Base-by-base conservation (phyloP, 2,888 invertebrate genomes). In the Aromia moschata region DNA sequence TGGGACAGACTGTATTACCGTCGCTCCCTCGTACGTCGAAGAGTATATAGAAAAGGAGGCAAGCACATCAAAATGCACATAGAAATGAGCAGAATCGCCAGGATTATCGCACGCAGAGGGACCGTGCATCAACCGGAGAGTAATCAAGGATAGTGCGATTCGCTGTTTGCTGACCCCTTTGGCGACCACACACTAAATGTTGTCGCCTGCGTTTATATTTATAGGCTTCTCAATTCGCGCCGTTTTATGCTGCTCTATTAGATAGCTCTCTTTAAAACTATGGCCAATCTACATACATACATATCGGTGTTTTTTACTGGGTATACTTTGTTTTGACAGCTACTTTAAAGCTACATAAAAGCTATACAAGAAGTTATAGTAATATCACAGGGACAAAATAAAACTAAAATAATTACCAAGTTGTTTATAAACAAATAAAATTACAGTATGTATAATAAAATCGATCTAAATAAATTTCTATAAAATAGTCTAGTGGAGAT, bases 121-220 rank as follows among this genome's bases (percentile, higher is more conserved):
- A 33, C 47, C 30, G 46, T 62, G 36, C 46, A 52, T 64, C 60
- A 60, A 41, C 60, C 58, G 58, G 59, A n/a, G n/a, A 61, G 67
- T 75, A 78, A 77, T 77, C 77, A 76, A 70, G 68, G 68, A 74
- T 77, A 78, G 77, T 78, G 77, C 74, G 70, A 64, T 73, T 70
- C 65, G 63, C 69, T 76, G 76, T 76, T 65, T 55, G 67, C 66
- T 76, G 76, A 75, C 74, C 76, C 73, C 64, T 59, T 59, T 56
- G 57, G 44, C 41, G 52, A 52, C 52, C 25, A 41, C 9, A 31
- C 18, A 31, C 31, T 52, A 52, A 52, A 41, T 31, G 30, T 52
- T 41, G 31, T 51, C 40, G 49, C 49, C 38, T 37, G 12, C 20
- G 14, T 41, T 52, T 52, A 41, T n/a, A n/a, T 52, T 51, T 49